Evolutionary conservation across 2,888 invertebrate species (phyloP), one percentile per base, ranked within the genome.

Genomic region (Eupithecia subfuscata): DNA sequence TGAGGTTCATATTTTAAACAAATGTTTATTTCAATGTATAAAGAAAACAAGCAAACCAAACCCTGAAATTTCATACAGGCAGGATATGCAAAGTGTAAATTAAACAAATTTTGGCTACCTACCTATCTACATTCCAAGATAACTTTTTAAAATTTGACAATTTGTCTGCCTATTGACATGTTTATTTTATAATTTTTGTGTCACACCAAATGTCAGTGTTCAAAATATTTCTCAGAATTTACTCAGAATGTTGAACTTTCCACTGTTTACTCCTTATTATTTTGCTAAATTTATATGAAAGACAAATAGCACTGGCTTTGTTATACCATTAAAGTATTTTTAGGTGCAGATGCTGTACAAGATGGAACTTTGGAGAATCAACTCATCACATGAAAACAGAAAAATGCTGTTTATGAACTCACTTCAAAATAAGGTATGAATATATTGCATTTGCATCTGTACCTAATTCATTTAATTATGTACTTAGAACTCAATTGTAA

Each of bases 131-230:
- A 63, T 0, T 56, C 30, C 63, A 18, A 9, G 34, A 34, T 16
- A 64, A 8, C 8, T 64, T 64, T 64, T 64, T 64, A 18, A 34
- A 34, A 64, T 64, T 56, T 60, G 34, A 64, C 64, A 64, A 1
- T 30, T 73, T 77, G 75, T 75, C 77, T 81, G 78, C 79, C 76
- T 78, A 81, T 78, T 84, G 84, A 82, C 83, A 83, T 76, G 79
- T 73, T 68, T 80, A 85, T 84, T 85, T 83, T 81, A 67, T 81
- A 84, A 84, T 81, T 88, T 86, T 85, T 85, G 80, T 89, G 89
- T 88, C 89, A 89, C 82, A 45, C 72, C 80, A 84, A 82, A 85
- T 89, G 89, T 88, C 90, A 89, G 43, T 79, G 60, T 75, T 65
- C 56, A 74, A 64, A 9, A 64, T 34, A 67, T 22, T 40, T 67